A percentile compares a stretch with the other conserved stretches of the same genome.
These are phyloP conservation scores for Anorthoa munda DNA, from an alignment of 2,888 invertebrate species.

Conservation along the genomic window DNA sequence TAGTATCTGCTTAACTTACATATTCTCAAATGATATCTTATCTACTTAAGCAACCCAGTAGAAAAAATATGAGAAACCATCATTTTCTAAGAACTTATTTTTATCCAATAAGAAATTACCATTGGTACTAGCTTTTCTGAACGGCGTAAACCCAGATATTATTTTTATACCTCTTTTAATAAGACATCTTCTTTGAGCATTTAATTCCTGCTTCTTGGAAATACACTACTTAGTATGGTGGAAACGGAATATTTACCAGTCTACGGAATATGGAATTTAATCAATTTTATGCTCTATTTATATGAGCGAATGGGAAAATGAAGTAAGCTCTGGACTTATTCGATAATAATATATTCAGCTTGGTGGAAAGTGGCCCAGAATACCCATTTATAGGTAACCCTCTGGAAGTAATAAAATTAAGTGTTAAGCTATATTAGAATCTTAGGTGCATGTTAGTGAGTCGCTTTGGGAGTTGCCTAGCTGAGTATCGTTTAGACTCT, in stretches of 20 bases:
- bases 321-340: conserved; percentile 46
- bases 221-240: conserved; percentile 21
- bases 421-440: conserved; percentile 15
- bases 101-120: not conserved
- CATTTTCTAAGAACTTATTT: not conserved
- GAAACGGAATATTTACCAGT: conserved; percentile 44
- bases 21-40: not conserved
- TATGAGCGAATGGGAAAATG: conserved; percentile 39
- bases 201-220: conserved; percentile 46
- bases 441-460: conserved; percentile 2
- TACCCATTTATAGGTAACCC: conserved; percentile 32
- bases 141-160: conserved; percentile 20
- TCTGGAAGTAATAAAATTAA: conserved; percentile 30
- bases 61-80: not conserved
- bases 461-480: not conserved
- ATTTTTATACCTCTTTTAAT: conserved; percentile 26
- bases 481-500: not conserved
- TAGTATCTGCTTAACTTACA: not conserved
- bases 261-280: conserved; percentile 49
- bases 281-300: conserved; percentile 58
- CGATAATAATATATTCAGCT: conserved; percentile 48
- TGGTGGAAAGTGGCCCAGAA: conserved; percentile 19
- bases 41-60: not conserved
- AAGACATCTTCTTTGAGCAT: conserved; percentile 33
- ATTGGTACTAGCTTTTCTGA: conserved; percentile 22